Conservation (phyloP, 1,140 invertebrate species). For the Mercenaria mercenaria region DNA sequence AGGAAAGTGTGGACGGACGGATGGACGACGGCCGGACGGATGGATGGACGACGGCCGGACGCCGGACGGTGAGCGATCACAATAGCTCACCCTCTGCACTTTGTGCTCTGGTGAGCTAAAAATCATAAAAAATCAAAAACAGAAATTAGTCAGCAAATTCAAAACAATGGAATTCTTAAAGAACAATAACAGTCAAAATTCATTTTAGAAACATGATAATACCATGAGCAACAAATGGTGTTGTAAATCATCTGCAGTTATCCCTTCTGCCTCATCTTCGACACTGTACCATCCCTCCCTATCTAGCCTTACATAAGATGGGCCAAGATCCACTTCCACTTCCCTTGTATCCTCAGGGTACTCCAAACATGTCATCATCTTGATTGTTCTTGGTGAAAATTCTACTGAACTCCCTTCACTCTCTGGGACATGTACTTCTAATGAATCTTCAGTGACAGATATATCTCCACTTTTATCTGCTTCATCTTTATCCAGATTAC, state of each 20-base stretch:
- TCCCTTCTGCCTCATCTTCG: not conserved
- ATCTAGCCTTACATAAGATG: not conserved
- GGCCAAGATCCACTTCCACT: not conserved
- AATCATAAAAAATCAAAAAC: too few species aligned
- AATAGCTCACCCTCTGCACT: too few species aligned
- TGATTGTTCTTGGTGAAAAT: not conserved
- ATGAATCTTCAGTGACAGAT: not conserved
- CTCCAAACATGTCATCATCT: slow-evolving; percentile 1
- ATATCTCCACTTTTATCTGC: not conserved
- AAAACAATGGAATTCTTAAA: too few species aligned
- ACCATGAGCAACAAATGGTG: not conserved
- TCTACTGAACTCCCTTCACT: not conserved
- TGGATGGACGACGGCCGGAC: too few species aligned
- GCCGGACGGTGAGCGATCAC: too few species aligned
- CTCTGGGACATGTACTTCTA: not conserved
- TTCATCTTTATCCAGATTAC: not conserved
- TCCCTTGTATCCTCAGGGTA: not conserved
- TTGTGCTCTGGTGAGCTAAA: too few species aligned
- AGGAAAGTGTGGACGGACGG: too few species aligned
- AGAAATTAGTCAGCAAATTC: too few species aligned
- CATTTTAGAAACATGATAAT: too few species aligned
- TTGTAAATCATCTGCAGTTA: too few species aligned
- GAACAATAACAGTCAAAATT: too few species aligned
- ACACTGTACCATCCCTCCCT: slow-evolving; percentile 12
- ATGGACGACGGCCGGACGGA: too few species aligned